These are phyloP conservation scores for Epirrhoe tristata DNA, from an alignment of 2,888 invertebrate genomes.

Conservation along the genomic window DNA sequence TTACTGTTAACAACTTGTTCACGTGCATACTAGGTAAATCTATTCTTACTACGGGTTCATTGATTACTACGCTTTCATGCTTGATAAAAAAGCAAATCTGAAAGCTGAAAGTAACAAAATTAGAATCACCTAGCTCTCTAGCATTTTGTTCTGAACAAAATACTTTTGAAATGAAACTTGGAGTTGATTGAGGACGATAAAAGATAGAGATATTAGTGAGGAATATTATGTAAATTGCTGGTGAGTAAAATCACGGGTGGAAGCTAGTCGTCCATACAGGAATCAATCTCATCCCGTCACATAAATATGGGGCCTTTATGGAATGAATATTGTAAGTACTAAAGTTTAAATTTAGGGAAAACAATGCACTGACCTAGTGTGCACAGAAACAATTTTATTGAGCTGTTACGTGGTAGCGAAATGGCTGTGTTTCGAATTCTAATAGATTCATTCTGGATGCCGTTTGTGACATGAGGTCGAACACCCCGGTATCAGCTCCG, in stretches of 20 bases:
- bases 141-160: too few species aligned
- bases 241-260: too few species aligned
- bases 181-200: too few species aligned
- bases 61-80: neutral
- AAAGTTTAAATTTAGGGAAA: neutral
- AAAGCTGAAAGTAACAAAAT: too few species aligned
- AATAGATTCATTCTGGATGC: constrained; percentile 72
- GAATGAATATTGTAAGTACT: neutral
- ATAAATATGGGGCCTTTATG: too few species aligned
- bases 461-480: constrained; percentile 57
- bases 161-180: too few species aligned
- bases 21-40: constrained; percentile 20
- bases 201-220: too few species aligned
- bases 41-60: neutral
- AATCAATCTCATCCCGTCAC: too few species aligned
- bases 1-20: constrained; percentile 34
- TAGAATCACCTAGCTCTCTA: too few species aligned
- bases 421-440: constrained; percentile 67
- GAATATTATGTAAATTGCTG: too few species aligned
- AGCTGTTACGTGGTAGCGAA: constrained; percentile 58
- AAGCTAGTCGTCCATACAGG: too few species aligned
- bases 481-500: constrained; percentile 46
- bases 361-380: constrained; percentile 5
- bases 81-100: too few species aligned
- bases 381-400: constrained; percentile 37